These are phyloP conservation scores for Drosophila kokeensis DNA, from an alignment of 2,888 invertebrate genomes.

Conservation along the genomic window DNA sequence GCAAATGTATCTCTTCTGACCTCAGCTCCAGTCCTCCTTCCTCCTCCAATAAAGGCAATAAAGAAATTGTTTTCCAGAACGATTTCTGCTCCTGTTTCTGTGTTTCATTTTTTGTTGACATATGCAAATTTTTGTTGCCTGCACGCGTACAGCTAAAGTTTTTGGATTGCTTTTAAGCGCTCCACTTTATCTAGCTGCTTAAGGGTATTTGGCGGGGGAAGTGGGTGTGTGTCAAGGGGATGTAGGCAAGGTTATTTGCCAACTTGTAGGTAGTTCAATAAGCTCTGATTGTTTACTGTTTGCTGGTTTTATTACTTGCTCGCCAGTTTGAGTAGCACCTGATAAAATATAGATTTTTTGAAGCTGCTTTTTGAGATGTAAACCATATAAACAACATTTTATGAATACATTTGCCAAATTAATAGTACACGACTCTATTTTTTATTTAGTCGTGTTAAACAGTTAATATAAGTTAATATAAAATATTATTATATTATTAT, in stretches of 20 bases:
- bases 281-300: conserved; percentile 54
- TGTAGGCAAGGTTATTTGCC: conserved; percentile 45
- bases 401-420: background rate
- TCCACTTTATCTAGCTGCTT: conserved; percentile 20
- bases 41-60: conserved; percentile 45
- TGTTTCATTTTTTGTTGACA: conserved; percentile 63
- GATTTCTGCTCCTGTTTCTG: conserved; percentile 54
- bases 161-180: conserved; percentile 68
- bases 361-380: background rate
- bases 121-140: conserved; percentile 71
- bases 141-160: conserved; percentile 58
- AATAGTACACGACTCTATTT: background rate
- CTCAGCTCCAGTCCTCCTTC: background rate
- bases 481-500: background rate
- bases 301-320: conserved; percentile 49
- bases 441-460: background rate
- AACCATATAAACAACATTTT: background rate
- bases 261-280: conserved; percentile 48
- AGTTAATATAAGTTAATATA: too few species aligned
- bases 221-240: background rate
- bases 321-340: background rate
- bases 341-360: background rate
- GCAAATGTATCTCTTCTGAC: conserved; percentile 74
- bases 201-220: background rate
- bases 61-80: conserved; percentile 65